A percentile compares a stretch with the other conserved stretches of the same genome.
phyloP scores from a whole-genome alignment of 2,797 vertebrate genomes.

The Loris lydekkerianus region DNA sequence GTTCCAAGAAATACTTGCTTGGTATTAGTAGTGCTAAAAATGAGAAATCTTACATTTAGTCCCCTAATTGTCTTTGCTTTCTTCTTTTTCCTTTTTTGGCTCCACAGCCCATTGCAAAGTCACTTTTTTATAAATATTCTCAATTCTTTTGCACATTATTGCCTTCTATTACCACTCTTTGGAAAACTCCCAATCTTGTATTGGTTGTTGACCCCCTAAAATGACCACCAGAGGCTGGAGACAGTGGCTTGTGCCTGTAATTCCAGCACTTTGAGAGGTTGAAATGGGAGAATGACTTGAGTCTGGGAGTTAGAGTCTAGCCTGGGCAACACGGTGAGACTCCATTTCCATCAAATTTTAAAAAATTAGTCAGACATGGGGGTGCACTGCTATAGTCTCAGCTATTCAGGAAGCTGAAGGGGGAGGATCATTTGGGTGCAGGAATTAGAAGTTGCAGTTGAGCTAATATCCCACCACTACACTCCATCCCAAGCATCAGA shows the following conservation, averaged over 20 bases:
- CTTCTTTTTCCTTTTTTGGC: conserved; percentile 20
- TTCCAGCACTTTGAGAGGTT: background rate
- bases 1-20: conserved; percentile 17
- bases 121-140: background rate
- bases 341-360: background rate
- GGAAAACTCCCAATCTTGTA: background rate
- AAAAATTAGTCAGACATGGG: background rate
- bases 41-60: background rate
- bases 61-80: background rate
- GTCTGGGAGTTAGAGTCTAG: background rate
- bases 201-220: background rate
- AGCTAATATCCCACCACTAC: background rate
- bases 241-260: background rate
- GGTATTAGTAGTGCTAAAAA: background rate
- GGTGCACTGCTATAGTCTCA: background rate
- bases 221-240: background rate
- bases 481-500: background rate
- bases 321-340: background rate
- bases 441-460: background rate
- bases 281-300: background rate
- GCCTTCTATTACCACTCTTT: background rate
- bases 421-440: background rate
- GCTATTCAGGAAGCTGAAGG: background rate
- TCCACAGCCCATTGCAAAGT: background rate
- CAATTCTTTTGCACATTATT: background rate